Base-by-base conservation (phyloP, 2,888 invertebrate species). In the Euproctis similis region DNA sequence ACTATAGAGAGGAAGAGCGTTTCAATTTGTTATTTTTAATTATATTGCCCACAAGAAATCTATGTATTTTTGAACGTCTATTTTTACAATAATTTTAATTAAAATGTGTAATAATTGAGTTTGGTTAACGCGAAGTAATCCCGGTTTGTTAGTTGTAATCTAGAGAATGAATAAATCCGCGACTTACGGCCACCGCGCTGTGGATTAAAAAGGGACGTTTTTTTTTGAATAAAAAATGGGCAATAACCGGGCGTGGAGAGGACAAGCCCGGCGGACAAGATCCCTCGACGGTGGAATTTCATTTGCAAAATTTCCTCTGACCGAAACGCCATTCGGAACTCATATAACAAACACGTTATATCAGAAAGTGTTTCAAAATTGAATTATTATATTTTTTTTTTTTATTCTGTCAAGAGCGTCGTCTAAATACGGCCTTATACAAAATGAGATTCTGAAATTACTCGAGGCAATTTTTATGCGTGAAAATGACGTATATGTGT, bases 121-220 rank as follows among this genome's bases (percentile, higher is more conserved):
- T n/a, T n/a, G n/a, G n/a, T n/a, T n/a, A n/a, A n/a, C n/a, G n/a
- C n/a, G n/a, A n/a, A n/a, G n/a, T n/a, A n/a, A n/a, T n/a, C n/a
- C n/a, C n/a, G n/a, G n/a, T 48, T 58, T 53, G 63, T 66, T 59
- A 54, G 49, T 50, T 46, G 49, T 69, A 69, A 71, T 72, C 66
- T 69, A 66, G 70, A 55, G 59, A 59, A 63, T 66, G 65, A 72
- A 76, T 67, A 75, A 72, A 68, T 64, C 62, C 53, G 51, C 63
- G 68, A 73, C 57, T 71, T 70, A 71, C 58, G 53, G 41, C 58
- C 41, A 48, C 52, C 47, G 42, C 54, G 46, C 61, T 57, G 57
- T 47, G 73, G 72, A 73, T 74, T 75, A 73, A 64, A 70, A 60
- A 39, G 54, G 60, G n/a, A n/a, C n/a, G n/a, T n/a, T 57, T 57